Evolutionary conservation across 2,888 invertebrate species (phyloP), one percentile per base, ranked within the genome.

Genomic region (Acrobasis consociella): DNA sequence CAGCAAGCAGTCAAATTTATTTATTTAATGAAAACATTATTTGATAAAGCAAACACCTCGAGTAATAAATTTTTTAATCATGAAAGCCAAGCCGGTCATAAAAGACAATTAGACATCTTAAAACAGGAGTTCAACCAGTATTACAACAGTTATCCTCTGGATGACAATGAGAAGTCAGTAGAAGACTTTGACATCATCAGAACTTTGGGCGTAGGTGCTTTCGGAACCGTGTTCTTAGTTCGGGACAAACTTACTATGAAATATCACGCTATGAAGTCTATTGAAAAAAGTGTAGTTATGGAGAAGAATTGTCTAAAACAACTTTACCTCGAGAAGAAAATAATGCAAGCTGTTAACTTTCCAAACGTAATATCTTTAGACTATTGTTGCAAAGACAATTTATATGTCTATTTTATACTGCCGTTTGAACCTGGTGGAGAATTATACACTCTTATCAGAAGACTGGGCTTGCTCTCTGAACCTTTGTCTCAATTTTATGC

Each of bases 401-500:
- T 95, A 49, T 96, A 96, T 81, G 77, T 98, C 49, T 97, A 96
- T 85, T 93, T 98, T 80, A 93, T 96, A 8, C 89, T 97, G 85
- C 97, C 97, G 0, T 97, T 95, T 74, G 91, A 96, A n/a, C 92
- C 94, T 64, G 98, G 97, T 0, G 98, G 98, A 0, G 97, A 97
- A 81, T 93, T 98, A 89, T 97, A 96, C 77, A 93, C 94, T 1
- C 94, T 96, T 76, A 88, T 97, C 61, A 93, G 95, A 70, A 94
- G 90, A 76, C 80, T 85, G 58, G 92, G 89, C 10, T 81, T 87
- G 53, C 93, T 96, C 81, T 94, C 95, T 58, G 98, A 98, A 81
- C 93, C 94, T 22, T 91, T 96, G 73, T 93, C 96, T 1, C 94
- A 95, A 73, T 98, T 98, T 90, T 99, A 98, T 86, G 96, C 96